phyloP scores from a whole-genome alignment of 2,113 vertebrate species.

The Strix aluco region DNA sequence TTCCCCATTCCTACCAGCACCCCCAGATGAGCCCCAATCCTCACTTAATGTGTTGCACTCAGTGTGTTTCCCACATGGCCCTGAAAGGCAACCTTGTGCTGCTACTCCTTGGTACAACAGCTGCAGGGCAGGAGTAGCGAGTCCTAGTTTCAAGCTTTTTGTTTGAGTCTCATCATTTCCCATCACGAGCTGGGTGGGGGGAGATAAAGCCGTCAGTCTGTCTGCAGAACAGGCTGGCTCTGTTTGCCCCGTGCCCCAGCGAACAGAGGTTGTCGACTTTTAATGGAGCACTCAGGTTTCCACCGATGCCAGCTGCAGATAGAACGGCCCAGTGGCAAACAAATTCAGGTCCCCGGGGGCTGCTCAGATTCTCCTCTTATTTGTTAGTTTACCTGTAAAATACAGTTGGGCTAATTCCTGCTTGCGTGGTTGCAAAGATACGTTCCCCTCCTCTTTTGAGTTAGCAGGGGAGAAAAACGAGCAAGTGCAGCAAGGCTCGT shows the following conservation, averaged over 20 bases:
- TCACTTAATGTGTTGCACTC: not conserved
- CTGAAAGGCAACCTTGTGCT: not conserved
- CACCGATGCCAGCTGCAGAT: constrained; percentile 76
- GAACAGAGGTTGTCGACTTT: constrained; percentile 45
- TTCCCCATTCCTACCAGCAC: not conserved
- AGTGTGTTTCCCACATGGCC: not conserved
- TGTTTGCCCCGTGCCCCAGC: constrained; percentile 66
- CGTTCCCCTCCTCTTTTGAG: not conserved
- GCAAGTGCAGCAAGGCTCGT: not conserved
- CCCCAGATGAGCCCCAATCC: not conserved
- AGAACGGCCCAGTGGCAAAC: constrained; percentile 51
- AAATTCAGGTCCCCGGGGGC: constrained; percentile 47
- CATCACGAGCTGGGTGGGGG: constrained; percentile 51
- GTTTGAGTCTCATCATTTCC: constrained; percentile 52
- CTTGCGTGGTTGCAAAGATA: constrained; percentile 31
- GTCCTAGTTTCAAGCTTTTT: constrained; percentile 36
- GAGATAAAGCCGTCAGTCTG: constrained; percentile 84
- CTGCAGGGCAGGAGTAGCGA: not conserved
- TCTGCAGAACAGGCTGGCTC: constrained; percentile 82
- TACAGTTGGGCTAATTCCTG: constrained; percentile 64
- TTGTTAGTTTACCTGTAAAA: constrained; percentile 72
- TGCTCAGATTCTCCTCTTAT: constrained; percentile 67
- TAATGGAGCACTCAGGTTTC: constrained; percentile 80
- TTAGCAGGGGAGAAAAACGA: not conserved
- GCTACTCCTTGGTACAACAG: not conserved